These are phyloP conservation scores for Phoxinus dragarum DNA, from an alignment of 2,797 vertebrate species.

Conservation along the genomic window DNA sequence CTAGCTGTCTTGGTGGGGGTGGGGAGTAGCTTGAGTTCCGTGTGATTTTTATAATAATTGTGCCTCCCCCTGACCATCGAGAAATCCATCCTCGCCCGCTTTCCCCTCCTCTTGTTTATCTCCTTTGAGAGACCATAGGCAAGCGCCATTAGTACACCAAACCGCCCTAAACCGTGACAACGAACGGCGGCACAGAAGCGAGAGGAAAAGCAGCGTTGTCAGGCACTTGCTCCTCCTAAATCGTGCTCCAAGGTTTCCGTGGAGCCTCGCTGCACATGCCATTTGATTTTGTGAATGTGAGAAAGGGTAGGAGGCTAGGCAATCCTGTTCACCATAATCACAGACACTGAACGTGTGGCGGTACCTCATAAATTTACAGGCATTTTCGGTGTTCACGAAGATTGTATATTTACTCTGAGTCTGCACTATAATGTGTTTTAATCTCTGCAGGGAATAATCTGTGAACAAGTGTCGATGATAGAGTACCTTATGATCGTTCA, in stretches of 20 bases:
- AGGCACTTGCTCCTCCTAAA: constrained; percentile 17
- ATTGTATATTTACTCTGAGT: not conserved
- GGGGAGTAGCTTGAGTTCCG: constrained; percentile 46
- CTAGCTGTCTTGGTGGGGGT: constrained; percentile 57
- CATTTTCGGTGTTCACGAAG: not conserved
- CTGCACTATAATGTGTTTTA: not conserved
- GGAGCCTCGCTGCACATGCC: constrained; percentile 29
- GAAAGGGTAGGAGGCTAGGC: not conserved
- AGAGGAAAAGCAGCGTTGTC: not conserved
- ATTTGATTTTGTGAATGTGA: constrained; percentile 41
- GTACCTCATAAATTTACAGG: not conserved
- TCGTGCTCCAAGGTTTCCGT: constrained; percentile 24
- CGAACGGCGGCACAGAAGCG: constrained; percentile 15
- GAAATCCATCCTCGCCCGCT: constrained; percentile 26
- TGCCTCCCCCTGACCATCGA: constrained; percentile 32
- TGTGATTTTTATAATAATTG: constrained; percentile 61
- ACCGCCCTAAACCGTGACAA: constrained; percentile 15
- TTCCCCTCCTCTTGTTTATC: constrained; percentile 56
- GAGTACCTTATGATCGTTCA: not conserved
- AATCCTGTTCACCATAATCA: not conserved
- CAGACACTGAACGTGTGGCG: not conserved
- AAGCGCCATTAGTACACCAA: constrained; percentile 55
- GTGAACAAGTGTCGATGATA: not conserved
- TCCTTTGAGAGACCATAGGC: constrained; percentile 35
- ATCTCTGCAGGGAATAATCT: not conserved